These are phyloP conservation scores for Andrena chrysosceles DNA, from an alignment of 2,888 invertebrate genomes.

Conservation along the genomic window DNA sequence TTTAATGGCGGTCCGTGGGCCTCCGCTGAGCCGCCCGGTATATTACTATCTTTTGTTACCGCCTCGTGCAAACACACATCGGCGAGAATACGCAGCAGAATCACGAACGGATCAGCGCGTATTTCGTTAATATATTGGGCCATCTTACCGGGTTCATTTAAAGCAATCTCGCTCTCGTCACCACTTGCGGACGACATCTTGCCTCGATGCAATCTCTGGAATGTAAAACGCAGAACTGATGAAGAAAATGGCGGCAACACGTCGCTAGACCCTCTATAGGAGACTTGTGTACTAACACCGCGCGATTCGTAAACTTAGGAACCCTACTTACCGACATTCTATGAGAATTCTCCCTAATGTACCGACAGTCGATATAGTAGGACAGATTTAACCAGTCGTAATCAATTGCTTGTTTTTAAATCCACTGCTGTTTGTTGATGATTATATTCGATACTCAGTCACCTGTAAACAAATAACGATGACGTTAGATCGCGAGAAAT, in stretches of 20 bases:
- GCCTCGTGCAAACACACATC: neutral
- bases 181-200: slow-evolving; percentile 82
- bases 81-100: neutral
- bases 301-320: neutral
- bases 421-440: too few relatives aligned
- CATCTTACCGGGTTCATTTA: slow-evolving; percentile 79
- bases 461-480: too few relatives aligned
- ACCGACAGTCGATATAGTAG: neutral
- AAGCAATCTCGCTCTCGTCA: slow-evolving; percentile 79
- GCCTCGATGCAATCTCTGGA: slow-evolving; percentile 57
- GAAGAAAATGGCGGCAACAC: slow-evolving; percentile 63
- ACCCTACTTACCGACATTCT: slow-evolving; percentile 33
- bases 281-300: slow-evolving; percentile 1
- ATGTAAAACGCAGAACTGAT: slow-evolving; percentile 67
- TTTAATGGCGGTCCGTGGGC: slow-evolving; percentile 77
- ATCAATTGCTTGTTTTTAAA: too few relatives aligned
- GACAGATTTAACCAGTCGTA: too few relatives aligned
- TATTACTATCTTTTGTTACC: slow-evolving; percentile 10
- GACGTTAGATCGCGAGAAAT: neutral
- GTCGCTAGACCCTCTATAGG: slow-evolving; percentile 10
- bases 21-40: slow-evolving; percentile 40
- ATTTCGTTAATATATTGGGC: slow-evolving; percentile 30
- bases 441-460: too few relatives aligned
- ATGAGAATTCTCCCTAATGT: neutral
- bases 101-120: neutral